Conservation (phyloP, 2,797 vertebrate species). For the Emys orbicularis region DNA sequence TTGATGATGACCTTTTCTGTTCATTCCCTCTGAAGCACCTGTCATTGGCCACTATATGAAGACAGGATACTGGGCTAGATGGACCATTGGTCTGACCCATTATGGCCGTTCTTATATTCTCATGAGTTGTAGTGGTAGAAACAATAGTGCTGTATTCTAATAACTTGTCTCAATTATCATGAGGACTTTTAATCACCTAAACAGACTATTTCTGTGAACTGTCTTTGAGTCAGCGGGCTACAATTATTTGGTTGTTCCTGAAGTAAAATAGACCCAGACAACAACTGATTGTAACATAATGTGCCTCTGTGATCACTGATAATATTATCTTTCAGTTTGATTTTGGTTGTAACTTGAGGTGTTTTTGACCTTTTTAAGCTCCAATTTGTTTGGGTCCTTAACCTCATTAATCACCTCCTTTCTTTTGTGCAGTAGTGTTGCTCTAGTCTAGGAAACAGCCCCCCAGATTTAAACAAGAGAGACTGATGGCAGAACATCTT, state of each 20-base stretch:
- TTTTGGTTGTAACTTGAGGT: not conserved
- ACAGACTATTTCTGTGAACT: not conserved
- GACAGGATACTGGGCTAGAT: not conserved
- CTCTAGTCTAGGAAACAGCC: not conserved
- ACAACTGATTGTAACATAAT: not conserved
- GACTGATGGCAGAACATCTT: not conserved
- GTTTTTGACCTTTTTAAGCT: not conserved
- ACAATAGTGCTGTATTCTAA: constrained; percentile 15
- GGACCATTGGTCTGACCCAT: not conserved
- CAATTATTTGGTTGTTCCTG: not conserved
- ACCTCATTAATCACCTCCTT: not conserved
- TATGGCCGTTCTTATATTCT: not conserved
- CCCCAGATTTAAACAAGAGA: not conserved
- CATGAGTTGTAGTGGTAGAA: constrained; percentile 5
- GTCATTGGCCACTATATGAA: not conserved
- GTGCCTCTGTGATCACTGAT: not conserved
- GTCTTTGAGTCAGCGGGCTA: not conserved
- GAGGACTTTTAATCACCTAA: not conserved
- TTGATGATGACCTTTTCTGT: no score
- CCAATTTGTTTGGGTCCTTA: not conserved
- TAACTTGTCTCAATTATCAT: constrained; percentile 20
- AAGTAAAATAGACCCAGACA: not conserved
- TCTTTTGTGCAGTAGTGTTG: not conserved
- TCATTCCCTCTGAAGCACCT: not conserved
- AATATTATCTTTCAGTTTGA: not conserved